phyloP scores from a whole-genome alignment of 2,113 vertebrate species.

The Microtus pennsylvanicus region DNA sequence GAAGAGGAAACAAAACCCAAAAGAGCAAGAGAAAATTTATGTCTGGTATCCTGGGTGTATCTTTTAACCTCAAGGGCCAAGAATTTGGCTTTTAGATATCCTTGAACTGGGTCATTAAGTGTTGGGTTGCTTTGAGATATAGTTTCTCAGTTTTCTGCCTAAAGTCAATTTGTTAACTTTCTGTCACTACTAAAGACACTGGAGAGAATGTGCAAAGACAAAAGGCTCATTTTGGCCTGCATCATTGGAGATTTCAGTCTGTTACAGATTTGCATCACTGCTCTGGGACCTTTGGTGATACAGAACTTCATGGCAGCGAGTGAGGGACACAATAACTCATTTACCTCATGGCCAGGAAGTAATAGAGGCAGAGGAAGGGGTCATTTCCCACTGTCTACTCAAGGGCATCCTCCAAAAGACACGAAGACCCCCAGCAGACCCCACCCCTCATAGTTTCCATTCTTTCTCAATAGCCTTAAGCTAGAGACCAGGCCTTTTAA shows the following conservation, averaged over 20 bases:
- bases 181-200: not conserved
- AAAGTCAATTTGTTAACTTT: not conserved
- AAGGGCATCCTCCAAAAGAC: not conserved
- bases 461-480: not conserved
- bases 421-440: not conserved
- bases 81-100: not conserved
- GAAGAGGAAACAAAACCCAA: conserved; percentile 29
- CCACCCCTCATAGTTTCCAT: not conserved
- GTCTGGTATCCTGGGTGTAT: not conserved
- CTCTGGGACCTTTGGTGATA: not conserved
- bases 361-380: not conserved
- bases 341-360: not conserved
- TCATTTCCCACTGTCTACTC: not conserved
- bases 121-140: not conserved
- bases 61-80: not conserved
- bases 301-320: not conserved
- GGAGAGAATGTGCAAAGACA: not conserved
- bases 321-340: not conserved
- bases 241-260: not conserved
- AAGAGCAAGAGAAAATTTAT: not conserved
- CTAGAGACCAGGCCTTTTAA: not conserved
- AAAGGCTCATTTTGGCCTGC: not conserved
- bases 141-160: not conserved
- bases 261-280: not conserved
- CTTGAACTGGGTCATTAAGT: conserved; percentile 15